phyloP scores from a whole-genome alignment of 2,113 vertebrate species.

The Laticauda laticaudata region DNA sequence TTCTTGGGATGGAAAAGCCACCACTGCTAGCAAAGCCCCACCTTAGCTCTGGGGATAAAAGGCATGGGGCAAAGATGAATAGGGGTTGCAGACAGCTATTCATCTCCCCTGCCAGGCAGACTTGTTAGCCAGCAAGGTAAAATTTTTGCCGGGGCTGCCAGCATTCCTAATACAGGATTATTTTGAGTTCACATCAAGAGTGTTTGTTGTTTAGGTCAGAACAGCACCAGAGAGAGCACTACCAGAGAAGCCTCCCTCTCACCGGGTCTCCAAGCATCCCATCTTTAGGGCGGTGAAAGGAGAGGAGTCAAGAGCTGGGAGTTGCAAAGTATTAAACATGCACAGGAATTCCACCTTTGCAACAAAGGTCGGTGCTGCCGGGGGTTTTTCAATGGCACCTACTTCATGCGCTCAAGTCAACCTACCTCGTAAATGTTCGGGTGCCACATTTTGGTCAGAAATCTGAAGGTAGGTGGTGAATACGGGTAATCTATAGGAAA shows the following conservation, averaged over 20 bases:
- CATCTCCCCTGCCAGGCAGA: no score
- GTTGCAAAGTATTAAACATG: no score
- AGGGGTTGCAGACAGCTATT: no score
- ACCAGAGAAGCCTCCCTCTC: background rate
- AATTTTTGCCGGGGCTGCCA: no score
- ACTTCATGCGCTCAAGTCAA: background rate
- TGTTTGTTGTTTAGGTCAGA: no score
- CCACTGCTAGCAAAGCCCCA: no score
- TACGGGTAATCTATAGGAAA: slow-evolving; percentile 98
- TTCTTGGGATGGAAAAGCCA: no score
- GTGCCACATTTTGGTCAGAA: slow-evolving; percentile 99
- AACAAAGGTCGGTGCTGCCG: background rate
- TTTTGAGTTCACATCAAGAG: no score
- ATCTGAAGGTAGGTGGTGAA: slow-evolving; percentile 97
- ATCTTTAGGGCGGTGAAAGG: background rate
- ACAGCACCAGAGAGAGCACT: background rate
- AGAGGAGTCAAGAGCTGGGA: background rate
- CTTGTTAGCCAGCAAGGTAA: no score
- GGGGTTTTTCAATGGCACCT: background rate
- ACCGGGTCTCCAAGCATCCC: background rate
- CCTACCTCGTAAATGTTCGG: slow-evolving; percentile 99
- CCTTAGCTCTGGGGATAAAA: no score
- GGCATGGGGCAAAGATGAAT: no score
- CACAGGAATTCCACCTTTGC: background rate
- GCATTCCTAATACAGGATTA: no score